phyloP scores from a whole-genome alignment of 2,797 vertebrate species.

The Pseudochaenichthys georgianus region DNA sequence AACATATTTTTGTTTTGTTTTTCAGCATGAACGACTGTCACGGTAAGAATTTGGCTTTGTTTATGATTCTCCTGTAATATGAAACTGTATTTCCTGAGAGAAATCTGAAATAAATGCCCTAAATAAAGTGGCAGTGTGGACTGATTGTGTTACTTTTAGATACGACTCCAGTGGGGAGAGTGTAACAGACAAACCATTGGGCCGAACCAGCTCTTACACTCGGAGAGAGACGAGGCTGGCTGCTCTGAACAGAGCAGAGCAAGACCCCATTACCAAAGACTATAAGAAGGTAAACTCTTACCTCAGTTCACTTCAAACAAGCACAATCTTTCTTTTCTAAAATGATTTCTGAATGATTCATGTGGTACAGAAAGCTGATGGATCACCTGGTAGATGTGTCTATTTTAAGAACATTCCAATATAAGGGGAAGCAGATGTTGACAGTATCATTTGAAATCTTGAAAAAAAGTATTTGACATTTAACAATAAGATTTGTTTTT shows the following conservation, averaged over 20 bases:
- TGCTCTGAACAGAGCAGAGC: constrained; percentile 87
- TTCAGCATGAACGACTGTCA: constrained; percentile 93
- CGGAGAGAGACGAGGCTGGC: constrained; percentile 91
- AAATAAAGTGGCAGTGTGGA: constrained; percentile 9
- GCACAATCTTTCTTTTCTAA: background rate
- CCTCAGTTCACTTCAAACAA: constrained; percentile 7
- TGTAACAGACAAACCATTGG: constrained; percentile 85
- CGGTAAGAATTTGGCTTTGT: constrained; percentile 85
- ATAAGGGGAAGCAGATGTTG: background rate
- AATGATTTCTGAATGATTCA: background rate
- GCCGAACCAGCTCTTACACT: constrained; percentile 87
- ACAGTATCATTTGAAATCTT: background rate
- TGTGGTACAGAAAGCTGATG: constrained; percentile 1
- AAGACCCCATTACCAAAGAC: constrained; percentile 87
- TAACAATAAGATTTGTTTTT: too few relatives aligned
- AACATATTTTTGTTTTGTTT: constrained; percentile 64
- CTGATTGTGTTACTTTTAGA: constrained; percentile 74
- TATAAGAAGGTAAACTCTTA: constrained; percentile 90
- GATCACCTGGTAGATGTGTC: constrained; percentile 3
- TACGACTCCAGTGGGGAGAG: constrained; percentile 88
- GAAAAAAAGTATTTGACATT: too few relatives aligned
- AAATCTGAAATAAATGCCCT: background rate
- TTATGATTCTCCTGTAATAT: background rate
- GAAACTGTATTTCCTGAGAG: background rate
- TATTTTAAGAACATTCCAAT: constrained; percentile 6